These are phyloP conservation scores for Pseudochaenichthys georgianus DNA, from an alignment of 2,797 vertebrate species.

Conservation along the genomic window DNA sequence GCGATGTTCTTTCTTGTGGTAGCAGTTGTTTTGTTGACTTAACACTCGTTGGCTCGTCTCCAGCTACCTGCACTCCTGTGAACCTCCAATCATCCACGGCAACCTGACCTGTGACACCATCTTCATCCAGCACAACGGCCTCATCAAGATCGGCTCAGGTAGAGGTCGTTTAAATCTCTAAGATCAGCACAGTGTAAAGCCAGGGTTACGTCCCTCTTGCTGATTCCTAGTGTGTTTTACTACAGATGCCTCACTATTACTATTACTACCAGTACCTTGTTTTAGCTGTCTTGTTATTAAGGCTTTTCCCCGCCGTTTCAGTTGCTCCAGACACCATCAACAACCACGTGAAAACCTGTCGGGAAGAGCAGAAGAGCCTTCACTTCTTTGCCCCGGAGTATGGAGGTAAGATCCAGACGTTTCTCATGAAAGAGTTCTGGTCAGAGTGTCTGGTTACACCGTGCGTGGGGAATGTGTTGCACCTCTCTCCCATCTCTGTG, in stretches of 20 bases:
- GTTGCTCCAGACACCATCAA: conserved; percentile 99
- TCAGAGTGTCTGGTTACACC: not conserved
- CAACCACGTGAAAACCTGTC: conserved; percentile 98
- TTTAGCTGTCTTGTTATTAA: not conserved
- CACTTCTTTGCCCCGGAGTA: conserved; percentile 99
- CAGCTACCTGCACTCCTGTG: conserved; percentile 98
- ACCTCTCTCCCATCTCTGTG: not conserved
- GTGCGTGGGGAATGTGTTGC: not conserved
- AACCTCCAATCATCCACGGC: conserved; percentile 97
- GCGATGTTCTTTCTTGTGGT: not conserved
- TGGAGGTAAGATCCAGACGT: conserved; percentile 85
- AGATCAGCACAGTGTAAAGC: not conserved
- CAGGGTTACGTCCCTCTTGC: not conserved
- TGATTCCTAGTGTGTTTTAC: not conserved
- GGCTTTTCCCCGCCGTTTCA: conserved; percentile 53
- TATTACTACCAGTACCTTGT: not conserved
- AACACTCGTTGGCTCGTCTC: not conserved
- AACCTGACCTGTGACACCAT: conserved; percentile 99
- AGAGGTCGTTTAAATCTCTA: conserved; percentile 36
- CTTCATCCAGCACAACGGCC: conserved; percentile 99
- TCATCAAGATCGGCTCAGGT: conserved; percentile 99
- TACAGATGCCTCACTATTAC: not conserved
- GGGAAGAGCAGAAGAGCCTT: conserved; percentile 98
- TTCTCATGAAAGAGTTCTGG: not conserved
- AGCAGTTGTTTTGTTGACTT: not conserved